A percentile compares a stretch with the other conserved stretches of the same genome.
Conservation (phyloP, 2,113 vertebrate species). For the Alaudala cheleensis region DNA sequence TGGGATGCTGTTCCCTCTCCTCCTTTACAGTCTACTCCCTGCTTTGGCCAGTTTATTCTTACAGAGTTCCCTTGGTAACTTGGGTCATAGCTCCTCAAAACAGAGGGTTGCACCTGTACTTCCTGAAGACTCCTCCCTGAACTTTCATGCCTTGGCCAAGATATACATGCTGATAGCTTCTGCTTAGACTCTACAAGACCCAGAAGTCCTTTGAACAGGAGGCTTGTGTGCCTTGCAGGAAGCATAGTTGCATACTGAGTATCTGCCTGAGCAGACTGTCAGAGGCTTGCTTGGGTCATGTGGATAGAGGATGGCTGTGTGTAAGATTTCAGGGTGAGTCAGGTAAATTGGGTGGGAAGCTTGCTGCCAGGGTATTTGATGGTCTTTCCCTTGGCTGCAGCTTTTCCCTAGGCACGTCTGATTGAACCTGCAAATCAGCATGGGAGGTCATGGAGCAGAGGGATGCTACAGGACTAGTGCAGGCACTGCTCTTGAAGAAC, state of each 20-base stretch:
- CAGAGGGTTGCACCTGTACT: not conserved
- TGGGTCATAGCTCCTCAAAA: not conserved
- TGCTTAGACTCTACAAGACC: not conserved
- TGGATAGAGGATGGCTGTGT: not conserved
- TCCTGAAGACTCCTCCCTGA: not conserved
- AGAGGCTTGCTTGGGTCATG: not conserved
- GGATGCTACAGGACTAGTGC: accelerated
- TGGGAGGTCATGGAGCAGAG: not conserved
- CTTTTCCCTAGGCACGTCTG: not conserved
- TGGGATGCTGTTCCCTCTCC: not conserved
- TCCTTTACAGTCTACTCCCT: not conserved
- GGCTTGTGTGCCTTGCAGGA: not conserved
- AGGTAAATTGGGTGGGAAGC: not conserved
- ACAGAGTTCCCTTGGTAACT: not conserved
- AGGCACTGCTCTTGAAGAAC: not conserved
- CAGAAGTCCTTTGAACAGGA: not conserved
- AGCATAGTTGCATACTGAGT: not conserved
- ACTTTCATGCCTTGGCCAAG: not conserved
- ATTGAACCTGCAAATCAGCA: not conserved
- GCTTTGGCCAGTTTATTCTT: not conserved
- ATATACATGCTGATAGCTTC: not conserved
- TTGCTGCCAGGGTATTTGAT: not conserved
- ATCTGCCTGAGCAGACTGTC: not conserved
- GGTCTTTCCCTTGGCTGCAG: not conserved
- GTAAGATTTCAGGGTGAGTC: not conserved